Conservation (phyloP, 2,113 vertebrate species). For the Tor tambroides region DNA sequence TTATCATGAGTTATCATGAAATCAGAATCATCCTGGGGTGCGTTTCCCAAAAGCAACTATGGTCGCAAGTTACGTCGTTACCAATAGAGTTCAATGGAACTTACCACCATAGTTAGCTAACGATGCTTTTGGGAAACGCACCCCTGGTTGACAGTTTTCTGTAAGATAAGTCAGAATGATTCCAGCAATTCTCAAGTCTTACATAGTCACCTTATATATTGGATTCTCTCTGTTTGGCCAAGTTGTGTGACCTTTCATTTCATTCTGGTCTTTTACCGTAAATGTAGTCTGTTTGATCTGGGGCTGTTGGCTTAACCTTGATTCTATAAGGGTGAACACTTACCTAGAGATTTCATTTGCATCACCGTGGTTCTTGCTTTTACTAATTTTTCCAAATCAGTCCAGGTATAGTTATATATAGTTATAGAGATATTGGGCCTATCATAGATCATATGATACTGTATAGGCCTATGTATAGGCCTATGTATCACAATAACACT, state of each 20-base stretch:
- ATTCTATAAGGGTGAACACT: neutral
- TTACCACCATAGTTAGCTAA: no score
- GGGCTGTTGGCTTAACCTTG: constrained; percentile 48
- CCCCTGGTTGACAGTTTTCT: neutral
- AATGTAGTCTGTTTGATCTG: constrained; percentile 22
- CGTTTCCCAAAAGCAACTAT: no score
- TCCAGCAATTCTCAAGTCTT: neutral
- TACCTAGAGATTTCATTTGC: neutral
- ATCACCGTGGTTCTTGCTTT: constrained; percentile 12
- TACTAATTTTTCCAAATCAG: neutral
- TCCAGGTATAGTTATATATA: neutral
- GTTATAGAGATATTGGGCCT: no score
- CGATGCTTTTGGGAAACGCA: no score
- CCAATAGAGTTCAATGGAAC: no score
- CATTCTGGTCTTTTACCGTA: constrained; percentile 16
- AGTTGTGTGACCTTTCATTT: neutral
- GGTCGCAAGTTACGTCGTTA: no score
- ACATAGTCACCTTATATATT: neutral
- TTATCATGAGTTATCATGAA: neutral
- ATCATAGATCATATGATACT: neutral
- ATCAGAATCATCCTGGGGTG: neutral
- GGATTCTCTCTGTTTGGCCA: neutral
- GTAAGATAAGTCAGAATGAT: neutral
- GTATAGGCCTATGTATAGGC: no score
- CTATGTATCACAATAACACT: neutral